These are phyloP conservation scores for Pogonomyrmex barbatus DNA, from an alignment of 1,140 invertebrate species.

Conservation along the genomic window DNA sequence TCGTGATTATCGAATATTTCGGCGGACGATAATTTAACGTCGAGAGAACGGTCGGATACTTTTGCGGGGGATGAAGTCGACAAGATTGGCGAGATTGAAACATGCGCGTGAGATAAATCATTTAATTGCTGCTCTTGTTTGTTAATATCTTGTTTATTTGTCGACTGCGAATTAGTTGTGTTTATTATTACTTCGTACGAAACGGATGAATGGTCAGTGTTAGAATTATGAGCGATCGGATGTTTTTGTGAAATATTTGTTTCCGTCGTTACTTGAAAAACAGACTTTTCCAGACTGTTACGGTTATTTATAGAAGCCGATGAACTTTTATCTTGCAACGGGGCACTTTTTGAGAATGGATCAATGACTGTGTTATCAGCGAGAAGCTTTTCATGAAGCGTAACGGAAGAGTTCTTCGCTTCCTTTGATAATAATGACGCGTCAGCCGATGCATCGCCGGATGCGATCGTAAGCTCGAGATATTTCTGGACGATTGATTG, in stretches of 20 bases:
- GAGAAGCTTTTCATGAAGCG: slow-evolving; percentile 20
- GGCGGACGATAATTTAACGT: background rate
- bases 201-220: background rate
- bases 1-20: slow-evolving; percentile 29
- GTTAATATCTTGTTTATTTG: slow-evolving; percentile 4
- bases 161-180: background rate
- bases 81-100: background rate
- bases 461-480: background rate
- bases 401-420: slow-evolving; percentile 47
- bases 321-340: background rate
- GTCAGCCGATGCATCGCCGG: background rate
- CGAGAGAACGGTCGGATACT: background rate
- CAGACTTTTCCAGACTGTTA: background rate
- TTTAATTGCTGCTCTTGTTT: background rate
- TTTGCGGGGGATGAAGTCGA: slow-evolving; percentile 4
- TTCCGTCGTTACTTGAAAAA: background rate
- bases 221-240: background rate
- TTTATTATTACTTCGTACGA: background rate
- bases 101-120: background rate
- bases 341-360: background rate
- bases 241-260: background rate
- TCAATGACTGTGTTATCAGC: slow-evolving; percentile 18
- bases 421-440: slow-evolving; percentile 57
- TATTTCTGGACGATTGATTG: background rate
- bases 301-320: background rate